Evolutionary conservation across 2,113 vertebrate species (phyloP).

Genomic region (Poeciliopsis occidentalis): DNA sequence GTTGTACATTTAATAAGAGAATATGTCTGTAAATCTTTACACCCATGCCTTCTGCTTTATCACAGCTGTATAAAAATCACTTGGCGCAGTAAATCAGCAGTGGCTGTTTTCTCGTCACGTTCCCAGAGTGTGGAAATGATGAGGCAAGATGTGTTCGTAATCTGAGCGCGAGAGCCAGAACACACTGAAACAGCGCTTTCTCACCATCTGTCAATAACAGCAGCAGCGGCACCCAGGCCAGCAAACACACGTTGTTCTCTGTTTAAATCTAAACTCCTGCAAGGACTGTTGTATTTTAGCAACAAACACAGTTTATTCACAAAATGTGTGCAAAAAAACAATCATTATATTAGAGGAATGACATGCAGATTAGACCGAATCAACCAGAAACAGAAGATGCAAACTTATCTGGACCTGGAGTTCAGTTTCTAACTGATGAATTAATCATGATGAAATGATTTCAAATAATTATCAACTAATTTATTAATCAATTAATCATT

Average conservation of each 20-base stretch:
- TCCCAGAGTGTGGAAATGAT: conserved; percentile 38
- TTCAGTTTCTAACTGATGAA: background rate
- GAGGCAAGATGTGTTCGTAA: conserved; percentile 47
- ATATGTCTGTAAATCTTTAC: background rate
- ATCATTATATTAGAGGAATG: background rate
- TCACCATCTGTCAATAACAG: conserved; percentile 45
- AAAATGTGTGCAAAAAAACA: conserved; percentile 14
- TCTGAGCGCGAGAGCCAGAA: conserved; percentile 36
- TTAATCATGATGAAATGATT: too few relatives aligned
- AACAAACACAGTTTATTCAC: conserved; percentile 21
- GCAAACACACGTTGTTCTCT: conserved; percentile 12
- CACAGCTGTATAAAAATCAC: conserved; percentile 21
- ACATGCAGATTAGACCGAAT: background rate
- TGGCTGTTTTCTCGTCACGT: conserved; percentile 22
- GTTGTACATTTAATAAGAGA: background rate
- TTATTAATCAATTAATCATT: too few relatives aligned
- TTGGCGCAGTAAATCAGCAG: conserved; percentile 16
- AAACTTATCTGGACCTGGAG: background rate
- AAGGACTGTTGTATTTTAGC: conserved; percentile 17
- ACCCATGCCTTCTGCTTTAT: background rate
- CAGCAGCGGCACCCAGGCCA: conserved; percentile 19
- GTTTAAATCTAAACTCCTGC: conserved; percentile 17
- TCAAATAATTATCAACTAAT: too few relatives aligned
- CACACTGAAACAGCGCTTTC: conserved; percentile 40
- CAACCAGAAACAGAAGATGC: background rate